Evolutionary conservation across 2,888 invertebrate genomes (phyloP).

Genomic region (Ornithoptera priamus): DNA sequence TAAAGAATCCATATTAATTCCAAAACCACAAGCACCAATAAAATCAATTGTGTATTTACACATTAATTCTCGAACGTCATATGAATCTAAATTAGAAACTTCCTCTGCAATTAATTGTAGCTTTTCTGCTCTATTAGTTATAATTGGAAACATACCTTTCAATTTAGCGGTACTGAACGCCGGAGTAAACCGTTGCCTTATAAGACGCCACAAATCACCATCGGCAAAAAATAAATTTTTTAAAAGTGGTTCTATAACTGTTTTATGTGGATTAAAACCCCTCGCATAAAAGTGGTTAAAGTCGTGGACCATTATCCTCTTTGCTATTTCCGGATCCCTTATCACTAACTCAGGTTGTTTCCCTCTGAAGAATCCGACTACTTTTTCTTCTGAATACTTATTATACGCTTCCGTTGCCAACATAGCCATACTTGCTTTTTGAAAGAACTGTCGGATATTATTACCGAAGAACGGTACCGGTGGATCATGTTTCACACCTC

Average conservation of each 20-base stretch:
- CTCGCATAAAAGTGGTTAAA: slow-evolving; percentile 60
- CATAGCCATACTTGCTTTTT: slow-evolving; percentile 60
- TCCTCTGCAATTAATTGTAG: slow-evolving; percentile 56
- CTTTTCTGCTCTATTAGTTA: slow-evolving; percentile 62
- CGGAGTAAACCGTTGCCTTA: slow-evolving; percentile 66
- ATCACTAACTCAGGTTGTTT: slow-evolving; percentile 58
- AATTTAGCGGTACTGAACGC: slow-evolving; percentile 67
- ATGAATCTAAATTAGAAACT: slow-evolving; percentile 48
- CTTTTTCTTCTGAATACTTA: slow-evolving; percentile 62
- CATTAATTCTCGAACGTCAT: slow-evolving; percentile 65
- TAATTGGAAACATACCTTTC: slow-evolving; percentile 69
- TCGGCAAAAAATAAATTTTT: slow-evolving; percentile 68
- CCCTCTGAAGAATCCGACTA: slow-evolving; percentile 62
- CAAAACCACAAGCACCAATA: slow-evolving; percentile 59
- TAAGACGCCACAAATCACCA: slow-evolving; percentile 66
- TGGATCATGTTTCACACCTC: slow-evolving; percentile 59
- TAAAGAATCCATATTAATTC: slow-evolving; percentile 62
- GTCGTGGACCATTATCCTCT: slow-evolving; percentile 61
- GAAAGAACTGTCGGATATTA: slow-evolving; percentile 53
- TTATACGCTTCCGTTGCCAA: slow-evolving; percentile 56
- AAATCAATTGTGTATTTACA: slow-evolving; percentile 59
- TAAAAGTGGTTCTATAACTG: slow-evolving; percentile 59
- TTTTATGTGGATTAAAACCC: slow-evolving; percentile 56
- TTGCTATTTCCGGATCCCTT: slow-evolving; percentile 63
- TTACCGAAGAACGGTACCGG: slow-evolving; percentile 60